Base-by-base conservation (phyloP, 92 coral and sea anemone genomes). In the Nematostella vectensis region DNA sequence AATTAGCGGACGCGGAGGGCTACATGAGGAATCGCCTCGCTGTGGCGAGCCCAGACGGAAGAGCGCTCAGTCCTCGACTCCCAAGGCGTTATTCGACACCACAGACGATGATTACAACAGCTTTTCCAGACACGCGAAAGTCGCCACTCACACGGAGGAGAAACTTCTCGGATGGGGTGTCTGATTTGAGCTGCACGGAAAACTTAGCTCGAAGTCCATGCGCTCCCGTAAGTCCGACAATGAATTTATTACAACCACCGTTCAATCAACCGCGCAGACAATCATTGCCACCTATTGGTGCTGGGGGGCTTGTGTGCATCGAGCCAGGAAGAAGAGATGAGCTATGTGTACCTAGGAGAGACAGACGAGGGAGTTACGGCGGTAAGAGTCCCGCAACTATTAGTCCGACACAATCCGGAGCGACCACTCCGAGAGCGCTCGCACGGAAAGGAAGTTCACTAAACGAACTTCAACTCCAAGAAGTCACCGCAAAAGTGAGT, bases 261-360 rank as follows among this genome's bases (percentile, higher is more conserved):
- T 65, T 85, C 25, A 68, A 67, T 48, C 94, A 85, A 29, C 94
- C 94, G 2, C 48, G 94, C 33, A 57, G 94, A 21, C 94, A 80
- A 27, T 85, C 94, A 2, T 47, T 85, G 49, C 94, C 94, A 10
- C 94, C 94, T 1, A 74, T 85, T 20, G 74, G 83, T 20, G 63
- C 68, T 3, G 83, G 88, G 0, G 77, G 83, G 37, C 75, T 85
- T 29, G 55, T 75, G 28, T 69, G 48, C 22, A 61, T 52, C 2
- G 94, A 83, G 33, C 38, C 48, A 20, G 19, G 31, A 11, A 57
- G 45, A 19, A 75, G 62, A 18, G 65, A 53, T 15, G 31, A 36
- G 3, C 10, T 27, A 4, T 27, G 27, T 11, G 23, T 43, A 23
- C 25, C 49, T 8, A 19, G 48, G 1, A 44, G 56, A 16, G 58